Evolutionary conservation across 2,113 vertebrate species (phyloP).

Genomic region (Perccottus glenii): DNA sequence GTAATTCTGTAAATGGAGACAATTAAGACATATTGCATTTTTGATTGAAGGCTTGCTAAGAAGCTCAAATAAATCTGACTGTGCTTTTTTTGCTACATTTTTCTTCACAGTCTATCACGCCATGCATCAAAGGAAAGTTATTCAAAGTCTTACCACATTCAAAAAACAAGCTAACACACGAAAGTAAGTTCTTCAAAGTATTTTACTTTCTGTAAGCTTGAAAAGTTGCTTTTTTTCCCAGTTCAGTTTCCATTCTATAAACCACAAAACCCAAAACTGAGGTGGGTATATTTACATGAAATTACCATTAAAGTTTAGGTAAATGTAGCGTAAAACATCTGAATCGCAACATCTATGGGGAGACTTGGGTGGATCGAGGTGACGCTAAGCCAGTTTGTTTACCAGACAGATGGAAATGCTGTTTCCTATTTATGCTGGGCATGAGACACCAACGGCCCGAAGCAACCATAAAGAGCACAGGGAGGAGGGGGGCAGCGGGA

Average conservation of each 20-base stretch:
- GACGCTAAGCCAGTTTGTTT: conserved; percentile 62
- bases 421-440: conserved; percentile 66
- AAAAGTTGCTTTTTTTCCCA: not conserved
- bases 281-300: conserved; percentile 25
- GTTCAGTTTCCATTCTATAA: not conserved
- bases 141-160: conserved; percentile 11
- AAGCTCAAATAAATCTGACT: not conserved
- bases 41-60: not conserved
- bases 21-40: not conserved
- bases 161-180: conserved; percentile 17
- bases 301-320: conserved; percentile 25
- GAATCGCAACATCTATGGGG: conserved; percentile 41
- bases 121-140: conserved; percentile 24
- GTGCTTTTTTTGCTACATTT: conserved; percentile 1
- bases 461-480: conserved; percentile 41
- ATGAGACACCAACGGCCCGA: conserved; percentile 57
- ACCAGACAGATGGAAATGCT: conserved; percentile 67
- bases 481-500: conserved; percentile 20
- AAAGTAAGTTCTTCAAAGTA: not conserved
- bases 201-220: not conserved
- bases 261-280: not conserved
- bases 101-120: not conserved
- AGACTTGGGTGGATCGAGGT: conserved; percentile 55
- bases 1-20: not conserved
- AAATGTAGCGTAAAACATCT: conserved; percentile 21